Percentiles rank a stretch among this genome's conserved stretches.
These are phyloP conservation scores for Sorex araneus DNA, from an alignment of 2,113 vertebrate genomes.

Conservation along the genomic window DNA sequence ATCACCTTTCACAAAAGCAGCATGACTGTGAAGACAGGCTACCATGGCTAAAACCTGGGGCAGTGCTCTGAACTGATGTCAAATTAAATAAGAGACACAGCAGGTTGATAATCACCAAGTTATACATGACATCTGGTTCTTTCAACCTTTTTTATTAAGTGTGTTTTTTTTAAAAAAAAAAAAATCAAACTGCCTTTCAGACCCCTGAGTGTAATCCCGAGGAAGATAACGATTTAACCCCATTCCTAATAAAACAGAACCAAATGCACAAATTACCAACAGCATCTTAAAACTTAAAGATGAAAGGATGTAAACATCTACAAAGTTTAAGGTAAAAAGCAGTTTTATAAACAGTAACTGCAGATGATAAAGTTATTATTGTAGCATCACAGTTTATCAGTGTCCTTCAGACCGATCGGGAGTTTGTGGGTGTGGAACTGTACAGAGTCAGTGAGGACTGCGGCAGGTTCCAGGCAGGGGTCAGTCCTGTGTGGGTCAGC, in stretches of 20 bases:
- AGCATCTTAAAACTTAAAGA: constrained; percentile 86
- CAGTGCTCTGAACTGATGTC: too few species aligned
- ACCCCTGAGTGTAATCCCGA: constrained; percentile 94
- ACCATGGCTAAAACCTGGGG: constrained; percentile 90
- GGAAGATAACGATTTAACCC: constrained; percentile 89
- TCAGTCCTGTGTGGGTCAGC: constrained; percentile 87
- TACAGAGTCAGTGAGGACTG: constrained; percentile 87
- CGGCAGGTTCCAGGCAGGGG: constrained; percentile 91
- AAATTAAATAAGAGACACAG: too few species aligned
- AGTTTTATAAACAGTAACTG: constrained; percentile 94
- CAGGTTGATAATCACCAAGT: too few species aligned
- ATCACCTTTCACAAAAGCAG: constrained; percentile 92
- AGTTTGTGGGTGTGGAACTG: constrained; percentile 86
- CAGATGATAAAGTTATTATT: constrained; percentile 89
- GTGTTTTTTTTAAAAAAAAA: too few species aligned
- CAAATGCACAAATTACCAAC: constrained; percentile 88
- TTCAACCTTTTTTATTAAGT: too few species aligned
- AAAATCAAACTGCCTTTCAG: too few species aligned
- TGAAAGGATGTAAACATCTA: constrained; percentile 94
- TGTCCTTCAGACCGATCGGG: constrained; percentile 88
- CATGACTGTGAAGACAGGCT: constrained; percentile 91
- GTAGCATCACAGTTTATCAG: constrained; percentile 89
- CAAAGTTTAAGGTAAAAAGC: constrained; percentile 93
- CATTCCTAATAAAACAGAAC: constrained; percentile 85
- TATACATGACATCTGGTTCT: too few species aligned